A percentile compares a stretch with the other conserved stretches of the same genome.
phyloP scores from a whole-genome alignment of 1,140 invertebrate species.

The Goniozus legneri region DNA sequence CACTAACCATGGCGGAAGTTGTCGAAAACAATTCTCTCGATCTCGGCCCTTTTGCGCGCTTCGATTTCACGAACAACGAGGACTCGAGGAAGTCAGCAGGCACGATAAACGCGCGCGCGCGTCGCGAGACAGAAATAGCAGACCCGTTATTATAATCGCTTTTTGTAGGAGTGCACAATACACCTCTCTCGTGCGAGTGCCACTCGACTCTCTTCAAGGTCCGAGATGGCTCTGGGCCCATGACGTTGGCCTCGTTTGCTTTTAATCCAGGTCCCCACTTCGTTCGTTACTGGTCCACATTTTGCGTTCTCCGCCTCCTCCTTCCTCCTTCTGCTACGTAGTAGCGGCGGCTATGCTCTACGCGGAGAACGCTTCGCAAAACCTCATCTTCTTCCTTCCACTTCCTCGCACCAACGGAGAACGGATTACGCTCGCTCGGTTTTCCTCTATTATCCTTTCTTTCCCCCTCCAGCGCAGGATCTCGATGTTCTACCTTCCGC shows the following conservation, averaged over 20 bases:
- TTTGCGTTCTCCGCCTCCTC: conserved; percentile 31
- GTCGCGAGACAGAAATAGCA: background rate
- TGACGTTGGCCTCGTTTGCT: conserved; percentile 54
- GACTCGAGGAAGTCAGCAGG: background rate
- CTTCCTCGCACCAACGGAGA: conserved; percentile 10
- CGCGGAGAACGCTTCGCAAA: background rate
- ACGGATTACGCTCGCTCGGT: conserved; percentile 14
- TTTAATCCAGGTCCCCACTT: conserved; percentile 56
- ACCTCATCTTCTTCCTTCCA: background rate
- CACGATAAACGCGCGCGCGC: background rate
- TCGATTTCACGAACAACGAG: conserved; percentile 30
- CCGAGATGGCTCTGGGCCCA: conserved; percentile 50
- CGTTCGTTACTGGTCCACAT: conserved; percentile 37
- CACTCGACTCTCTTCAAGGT: conserved; percentile 49
- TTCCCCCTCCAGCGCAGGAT: background rate
- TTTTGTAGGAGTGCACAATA: too few relatives aligned
- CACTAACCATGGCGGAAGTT: conserved; percentile 19
- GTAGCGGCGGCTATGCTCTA: conserved; percentile 2
- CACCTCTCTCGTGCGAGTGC: conserved; percentile 24
- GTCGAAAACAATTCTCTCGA: too few relatives aligned
- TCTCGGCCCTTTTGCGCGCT: background rate
- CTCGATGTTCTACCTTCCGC: background rate
- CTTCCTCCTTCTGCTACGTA: too few relatives aligned
- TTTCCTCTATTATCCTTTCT: conserved; percentile 11
- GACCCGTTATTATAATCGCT: background rate